Base-by-base conservation (phyloP, 2,888 invertebrate genomes). In the Antitype chi region DNA sequence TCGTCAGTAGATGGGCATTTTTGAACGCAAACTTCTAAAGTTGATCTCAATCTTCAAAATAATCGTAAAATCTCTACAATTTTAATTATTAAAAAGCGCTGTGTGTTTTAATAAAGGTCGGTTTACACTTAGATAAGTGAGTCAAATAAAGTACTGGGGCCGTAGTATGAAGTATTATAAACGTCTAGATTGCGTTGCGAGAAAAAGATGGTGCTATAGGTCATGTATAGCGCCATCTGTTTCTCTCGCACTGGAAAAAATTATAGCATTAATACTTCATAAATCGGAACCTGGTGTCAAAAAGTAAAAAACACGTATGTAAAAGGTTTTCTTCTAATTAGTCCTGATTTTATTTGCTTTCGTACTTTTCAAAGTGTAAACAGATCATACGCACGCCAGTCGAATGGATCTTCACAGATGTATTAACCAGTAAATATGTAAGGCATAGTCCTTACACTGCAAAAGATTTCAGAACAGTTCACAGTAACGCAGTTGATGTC, bases 401-500 rank as follows among this genome's bases (percentile, higher is more conserved):
- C 52, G 1, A 15, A 52, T 28, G 32, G 8, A 64, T 80, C 70
- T 82, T 73, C 72, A 76, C 72, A 71, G 55, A 66, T 70, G 63
- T 78, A 63, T 63, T 25, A 43, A 64, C 68, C 28, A 25, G 7
- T n/a, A 52, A 72, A 55, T 59, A 53, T 69, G 38, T 66, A 67
- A 83, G 53, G 59, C 70, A 52, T 28, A 73, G 17, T 55, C 43
- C 52, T 66, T n/a, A 76, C 62, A 63, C n/a, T 49, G 74, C 66
- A 85, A 81, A 85, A 76, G 79, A 85, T 78, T 77, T 86, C 85
- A 84, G 64, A 72, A 67, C 70, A 73, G 49, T 15, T 64, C n/a
- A 57, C 69, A 55, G 32, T 53, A 59, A 38, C 69, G 66, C 70
- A 80, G 64, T 55, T 63, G 63, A 66, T 59, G 76, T 76, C 38